Percentiles rank a stretch among this genome's conserved stretches.
These are phyloP conservation scores for Mobula birostris DNA, from an alignment of 2,113 vertebrate genomes.

Conservation along the genomic window DNA sequence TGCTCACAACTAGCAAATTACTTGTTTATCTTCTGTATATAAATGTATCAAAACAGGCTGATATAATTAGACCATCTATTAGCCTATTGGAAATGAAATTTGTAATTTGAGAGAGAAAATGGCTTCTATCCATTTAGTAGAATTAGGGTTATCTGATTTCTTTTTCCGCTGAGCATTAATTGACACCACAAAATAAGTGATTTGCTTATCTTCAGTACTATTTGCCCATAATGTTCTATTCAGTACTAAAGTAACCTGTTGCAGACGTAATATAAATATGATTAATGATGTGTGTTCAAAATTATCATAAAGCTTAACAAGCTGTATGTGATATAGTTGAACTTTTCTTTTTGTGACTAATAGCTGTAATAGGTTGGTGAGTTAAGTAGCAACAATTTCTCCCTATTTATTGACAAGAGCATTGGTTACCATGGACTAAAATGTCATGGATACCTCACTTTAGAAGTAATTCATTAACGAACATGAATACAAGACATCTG, in stretches of 20 bases:
- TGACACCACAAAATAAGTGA: neutral
- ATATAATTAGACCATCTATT: neutral
- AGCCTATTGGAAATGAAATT: neutral
- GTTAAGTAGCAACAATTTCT: neutral
- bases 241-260: constrained; percentile 16
- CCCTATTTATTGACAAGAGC: neutral
- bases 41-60: constrained; percentile 1
- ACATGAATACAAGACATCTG: neutral
- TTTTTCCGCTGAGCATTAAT: neutral
- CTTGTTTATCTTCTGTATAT: neutral
- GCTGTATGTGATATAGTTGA: neutral
- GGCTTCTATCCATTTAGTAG: neutral
- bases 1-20: neutral
- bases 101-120: neutral
- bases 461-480: neutral
- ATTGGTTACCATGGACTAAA: neutral
- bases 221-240: neutral
- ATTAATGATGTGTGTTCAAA: constrained; percentile 22
- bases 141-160: neutral
- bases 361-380: neutral
- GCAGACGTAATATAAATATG: neutral
- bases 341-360: constrained; percentile 9
- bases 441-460: neutral
- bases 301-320: neutral
- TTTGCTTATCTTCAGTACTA: neutral